Conservation (phyloP, 2,797 vertebrate genomes). For the Trachops cirrhosus region DNA sequence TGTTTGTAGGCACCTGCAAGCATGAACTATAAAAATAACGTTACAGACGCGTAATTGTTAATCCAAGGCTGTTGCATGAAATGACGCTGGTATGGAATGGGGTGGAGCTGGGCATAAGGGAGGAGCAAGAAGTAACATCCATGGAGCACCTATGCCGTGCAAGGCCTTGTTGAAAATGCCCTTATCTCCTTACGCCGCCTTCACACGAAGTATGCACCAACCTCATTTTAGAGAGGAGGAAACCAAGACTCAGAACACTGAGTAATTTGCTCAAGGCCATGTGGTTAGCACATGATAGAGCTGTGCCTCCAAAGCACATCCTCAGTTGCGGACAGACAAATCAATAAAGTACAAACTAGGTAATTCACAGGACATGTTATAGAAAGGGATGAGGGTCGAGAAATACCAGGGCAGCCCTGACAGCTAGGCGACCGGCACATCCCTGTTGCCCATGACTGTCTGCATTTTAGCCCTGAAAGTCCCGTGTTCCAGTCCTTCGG, state of each 20-base stretch:
- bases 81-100: background rate
- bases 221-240: background rate
- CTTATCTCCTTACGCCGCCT: background rate
- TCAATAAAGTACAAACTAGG: background rate
- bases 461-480: background rate
- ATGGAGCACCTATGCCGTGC: accelerated
- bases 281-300: background rate
- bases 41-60: background rate
- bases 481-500: background rate
- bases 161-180: background rate
- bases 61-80: background rate
- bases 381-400: background rate
- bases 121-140: background rate
- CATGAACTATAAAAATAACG: background rate
- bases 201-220: accelerated
- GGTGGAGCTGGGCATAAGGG: background rate
- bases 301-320: background rate
- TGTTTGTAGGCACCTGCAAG: background rate
- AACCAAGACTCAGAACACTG: background rate
- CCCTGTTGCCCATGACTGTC: background rate
- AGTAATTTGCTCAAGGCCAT: background rate
- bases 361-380: background rate
- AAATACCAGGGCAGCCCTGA: background rate
- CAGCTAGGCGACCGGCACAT: background rate
- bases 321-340: background rate